Evolutionary conservation across 2,797 vertebrate species (phyloP).

Genomic region (Enteromius unitaeniatus): DNA sequence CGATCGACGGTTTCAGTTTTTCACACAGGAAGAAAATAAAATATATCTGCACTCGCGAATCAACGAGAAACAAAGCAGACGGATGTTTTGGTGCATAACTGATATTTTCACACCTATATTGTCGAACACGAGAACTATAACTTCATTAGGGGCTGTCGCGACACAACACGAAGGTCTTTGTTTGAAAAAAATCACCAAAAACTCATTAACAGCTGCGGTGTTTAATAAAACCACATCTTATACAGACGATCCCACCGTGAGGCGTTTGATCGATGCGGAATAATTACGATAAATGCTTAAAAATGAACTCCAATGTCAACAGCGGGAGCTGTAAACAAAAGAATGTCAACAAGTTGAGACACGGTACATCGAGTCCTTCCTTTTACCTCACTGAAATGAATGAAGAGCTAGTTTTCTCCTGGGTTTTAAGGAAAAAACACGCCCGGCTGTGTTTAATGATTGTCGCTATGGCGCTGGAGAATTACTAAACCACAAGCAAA

Average conservation of each 20-base stretch:
- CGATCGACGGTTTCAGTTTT: slow-evolving; percentile 30
- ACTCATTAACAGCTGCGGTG: background rate
- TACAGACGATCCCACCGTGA: background rate
- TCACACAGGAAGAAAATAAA: slow-evolving; percentile 40
- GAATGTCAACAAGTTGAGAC: slow-evolving; percentile 88
- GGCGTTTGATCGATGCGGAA: background rate
- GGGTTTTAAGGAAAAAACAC: background rate
- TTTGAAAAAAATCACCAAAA: slow-evolving; percentile 6
- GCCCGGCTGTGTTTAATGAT: background rate
- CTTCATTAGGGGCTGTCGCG: background rate
- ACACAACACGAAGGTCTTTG: slow-evolving; percentile 21
- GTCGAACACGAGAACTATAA: background rate
- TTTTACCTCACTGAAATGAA: slow-evolving; percentile 75
- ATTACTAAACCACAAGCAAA: slow-evolving; percentile 67
- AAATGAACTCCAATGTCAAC: slow-evolving; percentile 51
- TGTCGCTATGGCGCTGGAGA: slow-evolving; percentile 19
- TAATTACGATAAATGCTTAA: background rate
- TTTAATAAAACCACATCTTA: background rate
- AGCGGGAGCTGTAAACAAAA: slow-evolving; percentile 80
- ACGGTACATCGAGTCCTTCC: slow-evolving; percentile 75
- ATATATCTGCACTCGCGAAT: background rate
- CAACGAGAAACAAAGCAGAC: background rate
- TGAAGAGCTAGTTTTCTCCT: slow-evolving; percentile 67
- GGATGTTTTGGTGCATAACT: background rate
- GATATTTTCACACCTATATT: background rate